Percentiles rank a stretch among this genome's conserved stretches.
phyloP scores from a whole-genome alignment of 2,113 vertebrate species.

The Leptobrachium ailaonicum region DNA sequence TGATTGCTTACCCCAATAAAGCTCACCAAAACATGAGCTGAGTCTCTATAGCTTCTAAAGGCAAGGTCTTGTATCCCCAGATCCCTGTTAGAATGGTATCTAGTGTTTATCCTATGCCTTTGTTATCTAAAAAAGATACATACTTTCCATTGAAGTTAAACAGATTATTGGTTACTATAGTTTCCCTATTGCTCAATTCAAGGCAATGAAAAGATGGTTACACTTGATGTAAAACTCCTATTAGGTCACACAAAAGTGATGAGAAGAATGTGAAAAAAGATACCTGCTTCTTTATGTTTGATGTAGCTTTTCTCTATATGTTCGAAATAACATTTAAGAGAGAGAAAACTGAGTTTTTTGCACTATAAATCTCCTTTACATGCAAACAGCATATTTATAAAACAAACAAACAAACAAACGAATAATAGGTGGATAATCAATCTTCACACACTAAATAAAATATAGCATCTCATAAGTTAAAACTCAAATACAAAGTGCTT shows the following conservation, averaged over 20 bases:
- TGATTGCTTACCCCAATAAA: slow-evolving; percentile 28
- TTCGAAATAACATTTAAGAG: slow-evolving; percentile 21
- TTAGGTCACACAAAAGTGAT: slow-evolving; percentile 56
- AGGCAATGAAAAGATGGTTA: slow-evolving; percentile 59
- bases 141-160: slow-evolving; percentile 78
- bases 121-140: slow-evolving; percentile 72
- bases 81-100: slow-evolving; percentile 59
- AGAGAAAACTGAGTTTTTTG: too few relatives aligned
- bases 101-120: slow-evolving; percentile 70
- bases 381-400: too few relatives aligned
- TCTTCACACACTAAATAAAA: too few relatives aligned
- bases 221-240: slow-evolving; percentile 65
- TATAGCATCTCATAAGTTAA: too few relatives aligned
- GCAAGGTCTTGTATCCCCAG: slow-evolving; percentile 44
- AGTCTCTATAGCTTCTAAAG: slow-evolving; percentile 47
- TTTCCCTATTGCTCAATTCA: slow-evolving; percentile 72
- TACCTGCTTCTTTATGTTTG: slow-evolving; percentile 61
- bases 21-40: slow-evolving; percentile 59
- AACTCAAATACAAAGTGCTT: too few relatives aligned
- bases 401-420: too few relatives aligned
- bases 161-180: slow-evolving; percentile 79
- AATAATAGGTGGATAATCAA: too few relatives aligned
- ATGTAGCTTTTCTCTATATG: slow-evolving; percentile 57
- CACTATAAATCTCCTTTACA: too few relatives aligned
- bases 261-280: slow-evolving; percentile 56